A percentile compares a stretch with the other conserved stretches of the same genome.
These are phyloP conservation scores for Bradynema listronoti DNA, from an alignment of 1,140 invertebrate species.

Conservation along the genomic window DNA sequence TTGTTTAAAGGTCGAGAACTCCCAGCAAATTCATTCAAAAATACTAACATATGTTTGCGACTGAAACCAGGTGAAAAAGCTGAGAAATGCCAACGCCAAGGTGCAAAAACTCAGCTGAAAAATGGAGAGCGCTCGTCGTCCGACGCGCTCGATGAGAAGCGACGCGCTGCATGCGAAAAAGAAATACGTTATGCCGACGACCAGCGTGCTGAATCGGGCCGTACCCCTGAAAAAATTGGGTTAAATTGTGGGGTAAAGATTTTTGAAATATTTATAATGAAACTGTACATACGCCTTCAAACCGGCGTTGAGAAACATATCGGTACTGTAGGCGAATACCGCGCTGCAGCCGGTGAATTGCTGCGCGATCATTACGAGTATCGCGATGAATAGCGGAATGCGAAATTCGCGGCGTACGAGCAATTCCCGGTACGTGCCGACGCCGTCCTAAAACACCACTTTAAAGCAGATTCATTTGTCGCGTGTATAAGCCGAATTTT, in stretches of 20 bases:
- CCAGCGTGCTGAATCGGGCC: conserved; percentile 50
- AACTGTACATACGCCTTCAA: conserved; percentile 35
- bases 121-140: conserved; percentile 42
- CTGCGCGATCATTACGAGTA: conserved; percentile 56
- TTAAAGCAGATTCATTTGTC: no score
- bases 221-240: conserved; percentile 27
- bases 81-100: conserved; percentile 39
- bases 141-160: conserved; percentile 50
- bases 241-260: conserved; percentile 7
- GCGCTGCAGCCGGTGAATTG: conserved; percentile 56
- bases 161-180: conserved; percentile 51
- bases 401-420: conserved; percentile 39
- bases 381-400: conserved; percentile 42
- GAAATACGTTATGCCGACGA: conserved; percentile 54
- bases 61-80: conserved; percentile 53
- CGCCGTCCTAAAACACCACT: conserved; percentile 30
- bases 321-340: conserved; percentile 53
- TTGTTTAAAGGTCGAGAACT: no score
- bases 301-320: conserved; percentile 55
- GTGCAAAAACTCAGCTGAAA: conserved; percentile 48
- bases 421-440: conserved; percentile 42
- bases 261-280: conserved; percentile 16
- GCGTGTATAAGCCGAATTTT: not conserved
- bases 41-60: no score
- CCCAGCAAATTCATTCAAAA: no score